phyloP scores from a whole-genome alignment of 35 echinoderm and acorn worm genomes.

The Strongylocentrotus purpuratus region DNA sequence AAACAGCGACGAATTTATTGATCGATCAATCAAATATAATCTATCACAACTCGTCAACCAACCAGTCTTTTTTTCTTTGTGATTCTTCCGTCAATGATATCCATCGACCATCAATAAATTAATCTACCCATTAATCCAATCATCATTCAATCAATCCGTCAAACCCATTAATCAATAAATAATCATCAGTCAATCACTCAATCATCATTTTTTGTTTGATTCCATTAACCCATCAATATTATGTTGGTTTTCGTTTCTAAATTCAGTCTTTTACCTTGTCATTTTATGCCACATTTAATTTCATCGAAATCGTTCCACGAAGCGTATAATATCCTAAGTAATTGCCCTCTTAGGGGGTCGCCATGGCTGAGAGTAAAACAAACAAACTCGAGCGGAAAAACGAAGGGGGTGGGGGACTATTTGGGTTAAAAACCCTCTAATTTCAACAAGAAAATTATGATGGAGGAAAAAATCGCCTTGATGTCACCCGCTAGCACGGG shows the following conservation, averaged over 20 bases:
- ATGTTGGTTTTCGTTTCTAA: background rate
- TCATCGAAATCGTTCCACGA: background rate
- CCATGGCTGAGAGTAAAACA: background rate
- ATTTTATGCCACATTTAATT: constrained; percentile 9
- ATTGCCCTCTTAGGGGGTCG: constrained; percentile 4
- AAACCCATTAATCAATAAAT: background rate
- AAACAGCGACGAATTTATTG: too few relatives aligned
- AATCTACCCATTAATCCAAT: too few relatives aligned
- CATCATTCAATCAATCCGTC: background rate
- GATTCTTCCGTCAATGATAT: too few relatives aligned
- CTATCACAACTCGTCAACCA: too few relatives aligned
- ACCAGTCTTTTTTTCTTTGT: too few relatives aligned
- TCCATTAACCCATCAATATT: background rate
- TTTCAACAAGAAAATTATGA: background rate
- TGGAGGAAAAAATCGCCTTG: background rate
- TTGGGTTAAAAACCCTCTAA: background rate
- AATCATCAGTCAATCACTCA: background rate
- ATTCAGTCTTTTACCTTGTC: background rate
- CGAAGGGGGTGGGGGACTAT: background rate
- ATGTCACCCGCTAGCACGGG: background rate
- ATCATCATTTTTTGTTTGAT: background rate
- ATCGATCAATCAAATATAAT: too few relatives aligned
- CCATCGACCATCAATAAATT: too few relatives aligned
- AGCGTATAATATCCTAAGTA: constrained; percentile 21
- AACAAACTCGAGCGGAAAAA: background rate